Percentiles rank a stretch among this genome's conserved stretches.
Conservation (phyloP, 2,888 invertebrate species). For the Saturnia japonica region DNA sequence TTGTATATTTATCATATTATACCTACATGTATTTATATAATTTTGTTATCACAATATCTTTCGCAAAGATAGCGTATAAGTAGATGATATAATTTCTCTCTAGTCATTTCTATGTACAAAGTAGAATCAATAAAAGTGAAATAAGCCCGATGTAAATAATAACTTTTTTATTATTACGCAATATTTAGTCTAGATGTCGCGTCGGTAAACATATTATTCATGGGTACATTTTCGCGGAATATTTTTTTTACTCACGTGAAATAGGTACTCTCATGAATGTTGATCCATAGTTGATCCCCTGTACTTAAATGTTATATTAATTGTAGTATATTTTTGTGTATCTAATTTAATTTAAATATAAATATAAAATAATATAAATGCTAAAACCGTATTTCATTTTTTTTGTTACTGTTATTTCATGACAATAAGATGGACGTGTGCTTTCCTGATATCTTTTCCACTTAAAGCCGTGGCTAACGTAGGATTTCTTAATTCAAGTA, state of each 20-base stretch:
- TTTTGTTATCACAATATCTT: conserved; percentile 20
- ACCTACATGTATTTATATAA: conserved; percentile 5
- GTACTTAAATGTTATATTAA: conserved; percentile 58
- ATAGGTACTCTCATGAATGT: background rate
- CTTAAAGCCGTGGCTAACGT: no score
- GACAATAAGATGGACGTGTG: no score
- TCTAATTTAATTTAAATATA: conserved; percentile 45
- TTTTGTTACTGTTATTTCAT: no score
- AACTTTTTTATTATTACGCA: conserved; percentile 42
- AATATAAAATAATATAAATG: conserved; percentile 37
- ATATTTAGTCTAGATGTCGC: conserved; percentile 39
- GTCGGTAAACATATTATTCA: background rate
- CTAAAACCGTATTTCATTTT: background rate
- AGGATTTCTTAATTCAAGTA: no score
- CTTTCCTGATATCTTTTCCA: no score
- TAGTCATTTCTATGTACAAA: conserved; percentile 79
- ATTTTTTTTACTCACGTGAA: conserved; percentile 1
- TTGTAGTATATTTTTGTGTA: conserved; percentile 74
- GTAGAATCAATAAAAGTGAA: conserved; percentile 48
- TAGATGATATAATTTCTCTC: conserved; percentile 47
- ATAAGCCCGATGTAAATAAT: conserved; percentile 49
- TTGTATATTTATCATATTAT: background rate
- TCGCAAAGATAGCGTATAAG: conserved; percentile 31
- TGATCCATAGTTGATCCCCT: conserved; percentile 20
- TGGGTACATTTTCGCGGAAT: conserved; percentile 10